These are phyloP conservation scores for Typhlichthys subterraneus DNA, from an alignment of 2,797 vertebrate species.

Conservation along the genomic window DNA sequence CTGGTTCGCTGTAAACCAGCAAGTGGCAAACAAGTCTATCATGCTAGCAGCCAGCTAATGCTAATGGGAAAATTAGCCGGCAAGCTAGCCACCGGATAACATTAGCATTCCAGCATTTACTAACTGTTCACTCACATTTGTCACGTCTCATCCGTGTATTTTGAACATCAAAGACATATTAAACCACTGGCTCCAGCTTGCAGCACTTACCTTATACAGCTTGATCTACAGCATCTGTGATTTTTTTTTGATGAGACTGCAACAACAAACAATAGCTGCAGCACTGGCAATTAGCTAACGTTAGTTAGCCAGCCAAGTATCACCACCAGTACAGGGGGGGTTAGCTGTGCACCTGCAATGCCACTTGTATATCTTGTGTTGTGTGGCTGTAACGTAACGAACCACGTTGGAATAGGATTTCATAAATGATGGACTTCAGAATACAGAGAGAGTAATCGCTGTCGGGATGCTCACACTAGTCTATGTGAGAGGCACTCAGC, in stretches of 20 bases:
- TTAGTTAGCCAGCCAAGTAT: slow-evolving; percentile 75
- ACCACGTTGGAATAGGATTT: slow-evolving; percentile 69
- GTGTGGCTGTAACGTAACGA: slow-evolving; percentile 51
- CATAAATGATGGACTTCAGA: slow-evolving; percentile 77
- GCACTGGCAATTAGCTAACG: slow-evolving; percentile 78
- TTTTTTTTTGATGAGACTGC: slow-evolving; percentile 81
- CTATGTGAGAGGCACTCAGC: slow-evolving; percentile 73
- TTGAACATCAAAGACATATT: slow-evolving; percentile 40
- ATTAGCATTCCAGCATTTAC: slow-evolving; percentile 52
- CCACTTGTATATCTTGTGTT: slow-evolving; percentile 71
- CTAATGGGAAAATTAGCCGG: slow-evolving; percentile 71
- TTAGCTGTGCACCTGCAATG: slow-evolving; percentile 63
- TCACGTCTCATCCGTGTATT: slow-evolving; percentile 2
- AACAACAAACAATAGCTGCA: slow-evolving; percentile 81
- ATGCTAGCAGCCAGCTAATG: slow-evolving; percentile 66
- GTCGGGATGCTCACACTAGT: slow-evolving; percentile 75
- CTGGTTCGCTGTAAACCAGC: slow-evolving; percentile 62
- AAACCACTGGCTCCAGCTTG: slow-evolving; percentile 48
- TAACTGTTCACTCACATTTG: slow-evolving; percentile 33
- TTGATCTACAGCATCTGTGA: slow-evolving; percentile 91
- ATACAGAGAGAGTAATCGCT: slow-evolving; percentile 80
- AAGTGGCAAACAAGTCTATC: slow-evolving; percentile 57
- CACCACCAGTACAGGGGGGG: slow-evolving; percentile 59
- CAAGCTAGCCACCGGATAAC: slow-evolving; percentile 57
- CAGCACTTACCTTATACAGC: slow-evolving; percentile 85